Base-by-base conservation (phyloP, 1,140 invertebrate species). In the Gerris buenoi region DNA sequence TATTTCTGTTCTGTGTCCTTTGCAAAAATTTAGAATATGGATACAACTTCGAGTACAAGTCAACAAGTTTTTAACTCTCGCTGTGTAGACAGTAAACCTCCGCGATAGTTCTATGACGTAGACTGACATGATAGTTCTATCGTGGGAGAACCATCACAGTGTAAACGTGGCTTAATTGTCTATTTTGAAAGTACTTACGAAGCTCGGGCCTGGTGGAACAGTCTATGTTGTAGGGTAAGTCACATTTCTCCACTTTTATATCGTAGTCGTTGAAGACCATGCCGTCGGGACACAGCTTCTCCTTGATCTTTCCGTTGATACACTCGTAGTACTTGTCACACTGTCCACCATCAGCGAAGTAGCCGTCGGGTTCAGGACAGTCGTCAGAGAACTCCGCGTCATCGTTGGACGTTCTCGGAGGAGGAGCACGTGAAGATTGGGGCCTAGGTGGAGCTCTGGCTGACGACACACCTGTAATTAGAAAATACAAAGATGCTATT, bases 311-410 rank as follows among this genome's bases (percentile, higher is more conserved):
- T 81, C 73, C 86, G 79, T 81, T 74, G 2, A 79, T 79, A 78
- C 92, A 95, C 65, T 87, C 86, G 76, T 93, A 91, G 74, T 93
- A 95, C 76, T 92, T 91, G 79, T 95, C 92, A 73, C 92, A 95
- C 76, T 93, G 91, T 71, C 89, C 85, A 10, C 84, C 84, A 73
- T 92, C 90, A 2, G 90, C 87, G 75, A 91, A 94, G 76, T 84
- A 93, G 18, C 91, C 91, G 71, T 91, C 85, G 1, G 85, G 81
- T 73, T 92, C 88, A 0, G 90, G 90, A 75, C 91, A 94, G 69
- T 88, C 81, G 58, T 84, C 83, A 46, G 33, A 5, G 33, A 46
- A 46, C 18, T 46, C 33, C 18, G 5, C 5, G 18, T 46, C 33
- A 18, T 46, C 33, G 5, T 46, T 5, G 5, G 33, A 46, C n/a